A percentile compares a stretch with the other conserved stretches of the same genome.
phyloP scores from a whole-genome alignment of 2,888 invertebrate genomes.

The Melangyna quadrimaculata region DNA sequence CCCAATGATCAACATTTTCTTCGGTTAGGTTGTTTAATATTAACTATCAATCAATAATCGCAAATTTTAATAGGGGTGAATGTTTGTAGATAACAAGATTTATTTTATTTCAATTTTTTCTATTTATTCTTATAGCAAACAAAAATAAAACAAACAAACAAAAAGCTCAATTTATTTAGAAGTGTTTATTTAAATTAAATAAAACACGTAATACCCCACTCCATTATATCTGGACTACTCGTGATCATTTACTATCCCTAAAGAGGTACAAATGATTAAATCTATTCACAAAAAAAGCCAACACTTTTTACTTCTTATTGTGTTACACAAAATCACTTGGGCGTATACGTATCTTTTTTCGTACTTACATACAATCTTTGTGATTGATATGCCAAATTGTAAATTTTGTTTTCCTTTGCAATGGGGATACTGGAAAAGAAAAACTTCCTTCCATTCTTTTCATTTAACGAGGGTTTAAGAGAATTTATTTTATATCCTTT shows the following conservation, averaged over 20 bases:
- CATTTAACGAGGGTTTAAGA: not conserved
- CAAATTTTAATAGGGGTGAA: too few relatives aligned
- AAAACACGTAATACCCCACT: not conserved
- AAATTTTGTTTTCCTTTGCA: not conserved
- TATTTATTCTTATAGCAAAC: too few relatives aligned
- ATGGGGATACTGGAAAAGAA: not conserved
- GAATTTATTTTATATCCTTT: conserved; percentile 28
- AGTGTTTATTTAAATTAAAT: too few relatives aligned
- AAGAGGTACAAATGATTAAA: conserved; percentile 31
- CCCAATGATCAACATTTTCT: too few relatives aligned
- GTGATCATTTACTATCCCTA: not conserved
- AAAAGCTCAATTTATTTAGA: too few relatives aligned
- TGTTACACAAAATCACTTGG: conserved; percentile 21
- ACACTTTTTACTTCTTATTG: conserved; percentile 22
- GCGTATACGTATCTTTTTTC: conserved; percentile 22
- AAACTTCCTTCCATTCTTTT: conserved; percentile 3
- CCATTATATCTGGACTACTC: not conserved
- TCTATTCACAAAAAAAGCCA: conserved; percentile 38
- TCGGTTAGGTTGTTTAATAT: too few relatives aligned
- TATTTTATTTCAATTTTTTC: too few relatives aligned
- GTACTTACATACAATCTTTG: not conserved
- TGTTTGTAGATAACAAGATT: too few relatives aligned
- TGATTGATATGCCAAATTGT: not conserved
- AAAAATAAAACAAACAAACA: too few relatives aligned
- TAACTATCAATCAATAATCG: too few relatives aligned